Percentiles rank a stretch among this genome's conserved stretches.
Conservation (phyloP, 2,888 invertebrate species). For the Andrena minutula region DNA sequence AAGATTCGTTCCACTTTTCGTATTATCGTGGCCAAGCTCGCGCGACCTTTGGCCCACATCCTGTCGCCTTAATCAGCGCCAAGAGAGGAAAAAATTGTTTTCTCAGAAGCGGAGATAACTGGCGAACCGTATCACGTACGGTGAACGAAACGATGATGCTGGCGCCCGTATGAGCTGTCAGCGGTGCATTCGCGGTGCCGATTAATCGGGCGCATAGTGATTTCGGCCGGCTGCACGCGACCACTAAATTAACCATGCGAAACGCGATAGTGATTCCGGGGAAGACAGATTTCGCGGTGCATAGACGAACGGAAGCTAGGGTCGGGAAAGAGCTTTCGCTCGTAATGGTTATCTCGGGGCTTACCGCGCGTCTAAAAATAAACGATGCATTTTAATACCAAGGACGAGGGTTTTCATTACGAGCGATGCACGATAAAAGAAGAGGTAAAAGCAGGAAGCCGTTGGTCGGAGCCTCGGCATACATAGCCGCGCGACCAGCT, state of each 20-base stretch:
- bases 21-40: conserved; percentile 46
- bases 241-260: neutral
- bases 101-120: conserved; percentile 59
- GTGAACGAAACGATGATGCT: conserved; percentile 42
- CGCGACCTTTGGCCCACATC: conserved; percentile 71
- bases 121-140: conserved; percentile 18
- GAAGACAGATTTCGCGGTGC: neutral
- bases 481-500: conserved; percentile 16
- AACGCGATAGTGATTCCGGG: neutral
- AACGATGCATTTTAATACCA: conserved; percentile 34
- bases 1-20: conserved; percentile 18
- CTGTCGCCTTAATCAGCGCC: conserved; percentile 50
- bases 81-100: conserved; percentile 55
- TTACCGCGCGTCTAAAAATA: conserved; percentile 32
- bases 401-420: conserved; percentile 38
- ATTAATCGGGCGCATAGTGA: conserved; percentile 3
- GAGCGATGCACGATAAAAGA: conserved; percentile 28
- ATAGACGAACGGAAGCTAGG: too few relatives aligned
- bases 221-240: conserved; percentile 19
- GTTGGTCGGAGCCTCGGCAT: conserved; percentile 21
- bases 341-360: neutral
- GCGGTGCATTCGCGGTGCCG: neutral
- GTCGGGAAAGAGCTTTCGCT: neutral
- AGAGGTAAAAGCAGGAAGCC: conserved; percentile 31
- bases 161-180: conserved; percentile 61